phyloP scores from a whole-genome alignment of 2,797 vertebrate species.

The Lerista edwardsae region DNA sequence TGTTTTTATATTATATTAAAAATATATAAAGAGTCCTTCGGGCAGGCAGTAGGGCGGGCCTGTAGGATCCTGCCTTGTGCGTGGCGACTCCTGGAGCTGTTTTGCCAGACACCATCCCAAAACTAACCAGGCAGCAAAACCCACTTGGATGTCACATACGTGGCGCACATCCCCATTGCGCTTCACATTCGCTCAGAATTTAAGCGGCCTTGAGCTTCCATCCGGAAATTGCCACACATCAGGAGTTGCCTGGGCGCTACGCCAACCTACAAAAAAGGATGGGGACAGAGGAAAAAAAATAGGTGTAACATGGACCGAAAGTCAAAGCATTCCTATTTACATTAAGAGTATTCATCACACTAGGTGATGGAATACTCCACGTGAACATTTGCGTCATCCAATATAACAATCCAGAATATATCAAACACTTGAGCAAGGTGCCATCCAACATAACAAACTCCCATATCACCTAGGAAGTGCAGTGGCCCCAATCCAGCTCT shows the following conservation, averaged over 20 bases:
- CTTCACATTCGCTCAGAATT: slow-evolving; percentile 84
- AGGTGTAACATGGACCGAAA: slow-evolving; percentile 79
- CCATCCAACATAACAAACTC: background rate
- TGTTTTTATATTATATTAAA: slow-evolving; percentile 78
- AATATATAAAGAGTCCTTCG: slow-evolving; percentile 82
- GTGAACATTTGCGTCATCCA: background rate
- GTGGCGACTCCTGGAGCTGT: slow-evolving; percentile 72
- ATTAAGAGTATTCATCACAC: slow-evolving; percentile 28
- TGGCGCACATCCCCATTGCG: slow-evolving; percentile 62
- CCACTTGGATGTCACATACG: slow-evolving; percentile 67
- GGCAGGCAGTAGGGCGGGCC: slow-evolving; percentile 69
- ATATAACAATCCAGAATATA: too few relatives aligned
- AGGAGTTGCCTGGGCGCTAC: slow-evolving; percentile 80
- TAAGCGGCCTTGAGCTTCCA: slow-evolving; percentile 84
- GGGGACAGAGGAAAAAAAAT: slow-evolving; percentile 80
- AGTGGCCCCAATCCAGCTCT: background rate
- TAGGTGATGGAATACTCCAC: slow-evolving; percentile 45
- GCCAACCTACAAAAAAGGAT: slow-evolving; percentile 80
- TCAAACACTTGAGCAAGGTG: slow-evolving; percentile 15
- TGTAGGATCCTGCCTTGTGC: slow-evolving; percentile 72
- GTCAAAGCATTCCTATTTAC: slow-evolving; percentile 47
- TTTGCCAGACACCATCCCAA: slow-evolving; percentile 64
- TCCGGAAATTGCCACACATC: slow-evolving; percentile 85
- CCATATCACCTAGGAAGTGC: background rate
- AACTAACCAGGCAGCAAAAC: slow-evolving; percentile 77